Evolutionary conservation across 2,113 vertebrate species (phyloP), one percentile per base, ranked within the genome.

Genomic region (Corythoichthys intestinalis): DNA sequence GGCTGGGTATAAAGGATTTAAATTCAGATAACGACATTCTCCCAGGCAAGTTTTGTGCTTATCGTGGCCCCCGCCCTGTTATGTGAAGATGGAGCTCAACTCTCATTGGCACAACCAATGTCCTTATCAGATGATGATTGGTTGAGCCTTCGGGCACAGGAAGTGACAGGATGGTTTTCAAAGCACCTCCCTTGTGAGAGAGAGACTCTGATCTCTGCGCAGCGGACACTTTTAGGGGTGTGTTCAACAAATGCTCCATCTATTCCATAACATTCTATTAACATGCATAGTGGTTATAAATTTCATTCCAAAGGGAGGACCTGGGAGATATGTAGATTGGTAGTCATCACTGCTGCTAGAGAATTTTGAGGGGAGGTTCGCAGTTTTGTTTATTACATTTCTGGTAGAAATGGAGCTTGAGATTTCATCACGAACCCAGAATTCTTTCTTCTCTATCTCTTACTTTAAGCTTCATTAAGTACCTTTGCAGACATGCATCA

Each of bases 41-140:
- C 85, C 71, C 80, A 80, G 72, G 85, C 82, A 77, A 86, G 86
- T 84, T 79, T 75, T 76, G 83, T 83, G 62, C 83, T 90, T 89
- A 90, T 90, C 85, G 70, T 49, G 13, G 81, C 78, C 83, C 58
- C 69, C 69, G 70, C 62, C 67, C 75, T 73, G 48, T 83, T 83
- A 82, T 86, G 73, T 72, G 75, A 67, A 74, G 64, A 73, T 44
- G 57, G 69, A 66, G 72, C 59, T 54, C 54, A 5, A 80, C 76
- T 85, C 78, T 79, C 83, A 91, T 91, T 90, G 88, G 92, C 73
- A 65, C 80, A 82, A 76, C 10, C 8, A 14, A 63, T 46, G 54
- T 47, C 73, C 85, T 91, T 91, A 93, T 91, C 90, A 89, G 89
- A 91, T 91, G 88, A 72, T 28, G 88, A 92, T 92, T 92, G 92